Evolutionary conservation across 2,888 invertebrate species (phyloP).

Genomic region (Bimastos eiseni): DNA sequence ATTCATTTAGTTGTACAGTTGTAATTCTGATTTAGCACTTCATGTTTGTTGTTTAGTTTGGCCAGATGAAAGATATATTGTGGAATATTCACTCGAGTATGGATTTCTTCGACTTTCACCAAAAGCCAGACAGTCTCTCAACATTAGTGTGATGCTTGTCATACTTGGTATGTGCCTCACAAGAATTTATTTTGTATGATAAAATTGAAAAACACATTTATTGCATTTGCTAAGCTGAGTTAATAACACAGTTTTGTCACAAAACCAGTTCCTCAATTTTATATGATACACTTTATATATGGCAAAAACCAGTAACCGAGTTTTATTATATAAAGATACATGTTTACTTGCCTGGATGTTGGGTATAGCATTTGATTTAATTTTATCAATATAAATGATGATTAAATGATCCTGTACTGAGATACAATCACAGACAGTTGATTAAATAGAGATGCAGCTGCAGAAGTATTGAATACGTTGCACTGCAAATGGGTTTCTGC

Average conservation of each 20-base stretch:
- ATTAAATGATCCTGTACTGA: not conserved
- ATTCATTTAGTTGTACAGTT: no score
- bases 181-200: not conserved
- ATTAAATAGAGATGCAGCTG: not conserved
- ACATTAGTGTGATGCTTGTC: slow-evolving; percentile 78
- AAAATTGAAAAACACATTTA: not conserved
- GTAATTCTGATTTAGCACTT: not conserved
- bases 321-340: not conserved
- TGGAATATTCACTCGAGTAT: slow-evolving; percentile 96
- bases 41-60: slow-evolving; percentile 62
- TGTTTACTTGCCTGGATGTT: not conserved
- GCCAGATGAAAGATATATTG: slow-evolving; percentile 89
- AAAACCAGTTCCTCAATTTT: not conserved
- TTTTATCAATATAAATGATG: not conserved
- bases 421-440: not conserved
- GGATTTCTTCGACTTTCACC: slow-evolving; percentile 90
- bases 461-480: not conserved
- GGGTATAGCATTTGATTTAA: not conserved
- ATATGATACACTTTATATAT: not conserved
- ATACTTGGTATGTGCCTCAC: slow-evolving; percentile 61
- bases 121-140: slow-evolving; percentile 79
- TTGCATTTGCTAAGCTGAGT: not conserved
- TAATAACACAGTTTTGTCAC: not conserved
- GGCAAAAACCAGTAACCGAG: not conserved
- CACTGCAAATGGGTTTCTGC: not conserved